Percentiles rank a stretch among this genome's conserved stretches.
phyloP scores from a whole-genome alignment of 2,888 invertebrate genomes.

The Tupiocoris notatus region DNA sequence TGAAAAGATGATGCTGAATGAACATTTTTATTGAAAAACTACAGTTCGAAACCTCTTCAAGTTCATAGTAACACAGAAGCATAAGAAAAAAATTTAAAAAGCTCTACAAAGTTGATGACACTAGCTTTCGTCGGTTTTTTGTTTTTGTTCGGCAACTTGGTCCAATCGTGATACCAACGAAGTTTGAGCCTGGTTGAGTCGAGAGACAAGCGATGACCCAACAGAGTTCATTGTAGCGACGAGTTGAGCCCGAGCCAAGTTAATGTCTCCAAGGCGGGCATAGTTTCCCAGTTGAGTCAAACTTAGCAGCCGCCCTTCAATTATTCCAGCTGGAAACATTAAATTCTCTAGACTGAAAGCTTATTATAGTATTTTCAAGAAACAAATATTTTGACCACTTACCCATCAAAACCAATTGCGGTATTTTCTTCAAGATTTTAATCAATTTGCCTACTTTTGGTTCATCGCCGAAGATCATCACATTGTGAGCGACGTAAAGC shows the following conservation, averaged over 20 bases:
- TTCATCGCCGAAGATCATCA: slow-evolving; percentile 70
- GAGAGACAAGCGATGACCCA: slow-evolving; percentile 23
- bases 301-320: slow-evolving; percentile 67
- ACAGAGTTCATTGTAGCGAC: slow-evolving; percentile 67
- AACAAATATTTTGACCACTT: slow-evolving; percentile 48
- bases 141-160: slow-evolving; percentile 14
- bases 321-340: slow-evolving; percentile 63
- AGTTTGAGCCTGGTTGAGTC: slow-evolving; percentile 27
- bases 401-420: slow-evolving; percentile 71
- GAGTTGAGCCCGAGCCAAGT: slow-evolving; percentile 65
- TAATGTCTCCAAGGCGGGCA: slow-evolving; percentile 65
- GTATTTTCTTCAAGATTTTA: slow-evolving; percentile 67
- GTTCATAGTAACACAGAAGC: too few species aligned
- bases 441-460: slow-evolving; percentile 62
- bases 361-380: not conserved
- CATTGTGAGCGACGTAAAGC: slow-evolving; percentile 64
- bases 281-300: slow-evolving; percentile 68
- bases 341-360: not conserved
- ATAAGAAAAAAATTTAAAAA: too few species aligned
- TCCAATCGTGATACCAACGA: slow-evolving; percentile 8
- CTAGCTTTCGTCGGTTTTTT: slow-evolving; percentile 5
- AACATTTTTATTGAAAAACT: too few species aligned
- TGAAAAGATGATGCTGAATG: too few species aligned
- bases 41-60: too few species aligned
- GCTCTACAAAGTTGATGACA: too few species aligned